Conservation (phyloP, 2,113 vertebrate genomes). For the Dasyornis broadbenti region DNA sequence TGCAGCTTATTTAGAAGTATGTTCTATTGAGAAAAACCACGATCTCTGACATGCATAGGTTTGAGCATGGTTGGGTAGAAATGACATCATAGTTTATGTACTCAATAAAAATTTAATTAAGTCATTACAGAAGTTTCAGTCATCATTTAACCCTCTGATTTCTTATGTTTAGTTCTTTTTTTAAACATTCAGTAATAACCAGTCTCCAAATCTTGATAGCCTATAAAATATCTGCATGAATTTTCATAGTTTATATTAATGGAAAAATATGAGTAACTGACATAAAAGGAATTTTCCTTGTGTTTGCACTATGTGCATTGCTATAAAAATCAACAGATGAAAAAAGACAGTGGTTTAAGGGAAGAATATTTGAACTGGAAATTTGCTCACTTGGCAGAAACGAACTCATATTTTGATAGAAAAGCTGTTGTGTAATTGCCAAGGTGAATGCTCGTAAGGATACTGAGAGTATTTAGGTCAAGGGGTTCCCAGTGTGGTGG, state of each 20-base stretch:
- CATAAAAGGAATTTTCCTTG: constrained; percentile 76
- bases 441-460: not conserved
- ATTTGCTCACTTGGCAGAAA: not conserved
- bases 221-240: constrained; percentile 78
- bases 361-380: constrained; percentile 9
- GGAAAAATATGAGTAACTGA: constrained; percentile 79
- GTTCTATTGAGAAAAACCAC: constrained; percentile 76
- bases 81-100: constrained; percentile 83
- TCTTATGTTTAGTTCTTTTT: constrained; percentile 78
- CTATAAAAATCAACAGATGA: constrained; percentile 67
- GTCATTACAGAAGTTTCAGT: constrained; percentile 83
- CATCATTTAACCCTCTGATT: constrained; percentile 83
- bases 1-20: constrained; percentile 75
- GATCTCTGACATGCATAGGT: constrained; percentile 66
- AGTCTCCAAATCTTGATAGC: constrained; percentile 73
- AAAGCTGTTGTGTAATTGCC: not conserved
- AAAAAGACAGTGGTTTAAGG: constrained; percentile 65
- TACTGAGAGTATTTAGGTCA: not conserved
- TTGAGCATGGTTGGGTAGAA: constrained; percentile 73
- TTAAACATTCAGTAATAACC: constrained; percentile 75
- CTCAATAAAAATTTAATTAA: constrained; percentile 85
- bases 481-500: not conserved
- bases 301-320: constrained; percentile 55
- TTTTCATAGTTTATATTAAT: constrained; percentile 78
- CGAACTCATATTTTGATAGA: not conserved